Conservation (phyloP, 2,113 vertebrate species). For the Bothrops jararaca region DNA sequence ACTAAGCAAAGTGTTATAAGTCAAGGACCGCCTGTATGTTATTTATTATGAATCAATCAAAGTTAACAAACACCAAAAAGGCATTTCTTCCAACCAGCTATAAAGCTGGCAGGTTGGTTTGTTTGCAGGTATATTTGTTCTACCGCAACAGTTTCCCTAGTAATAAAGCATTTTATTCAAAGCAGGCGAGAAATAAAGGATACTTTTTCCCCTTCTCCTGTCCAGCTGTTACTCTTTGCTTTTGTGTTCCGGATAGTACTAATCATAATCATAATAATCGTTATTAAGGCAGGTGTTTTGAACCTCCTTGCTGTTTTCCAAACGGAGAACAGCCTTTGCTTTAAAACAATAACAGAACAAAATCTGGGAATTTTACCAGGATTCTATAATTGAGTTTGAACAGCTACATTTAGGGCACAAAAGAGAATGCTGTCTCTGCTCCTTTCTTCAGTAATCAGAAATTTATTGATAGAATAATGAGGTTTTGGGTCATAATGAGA, state of each 20-base stretch:
- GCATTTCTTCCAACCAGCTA: neutral
- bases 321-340: neutral
- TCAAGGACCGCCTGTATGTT: neutral
- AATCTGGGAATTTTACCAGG: neutral
- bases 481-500: neutral
- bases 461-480: conserved; percentile 20
- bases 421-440: neutral
- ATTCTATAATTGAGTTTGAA: conserved; percentile 3
- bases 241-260: neutral
- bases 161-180: neutral
- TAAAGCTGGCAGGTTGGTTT: neutral
- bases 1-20: neutral
- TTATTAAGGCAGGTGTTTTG: neutral
- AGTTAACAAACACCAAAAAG: neutral
- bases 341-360: neutral
- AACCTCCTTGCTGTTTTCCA: neutral
- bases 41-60: neutral
- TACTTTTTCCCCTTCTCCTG: neutral
- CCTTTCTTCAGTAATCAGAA: neutral
- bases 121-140: neutral
- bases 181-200: neutral
- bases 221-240: neutral
- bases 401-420: neutral
- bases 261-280: neutral
- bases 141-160: neutral